Evolutionary conservation across 2,888 invertebrate genomes (phyloP), one percentile per base, ranked within the genome.

Genomic region (Mimas tiliae): DNA sequence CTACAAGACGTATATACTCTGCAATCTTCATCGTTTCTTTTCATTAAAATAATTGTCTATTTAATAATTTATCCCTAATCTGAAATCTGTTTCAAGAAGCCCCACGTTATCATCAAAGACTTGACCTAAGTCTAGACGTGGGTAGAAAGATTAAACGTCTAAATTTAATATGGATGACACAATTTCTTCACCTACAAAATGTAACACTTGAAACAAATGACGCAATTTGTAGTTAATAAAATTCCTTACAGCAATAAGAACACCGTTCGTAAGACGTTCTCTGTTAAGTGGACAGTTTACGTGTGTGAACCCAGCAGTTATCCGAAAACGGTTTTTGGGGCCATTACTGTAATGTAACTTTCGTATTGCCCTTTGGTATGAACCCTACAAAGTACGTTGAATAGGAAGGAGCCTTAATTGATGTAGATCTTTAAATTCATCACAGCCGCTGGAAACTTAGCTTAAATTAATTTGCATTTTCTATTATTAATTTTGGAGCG

Each of bases 271-370:
- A 68, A 69, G 73, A 69, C 71, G 67, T 70, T 69, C 73, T 76
- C 74, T 69, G 74, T 74, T 72, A 78, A 81, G 77, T 78, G 76
- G 77, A 75, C 71, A 72, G 74, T 77, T 74, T 74, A 73, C 73
- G 69, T 70, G 68, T 71, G 47, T 67, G 38, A 62, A 55, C 68
- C 65, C 69, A 64, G 68, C 65, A 70, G 70, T 75, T 80, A 80
- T 81, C 80, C 73, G 77, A 76, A 80, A 81, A 77, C 73, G 76
- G 72, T 80, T 78, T 27, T 75, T 73, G 75, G 67, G 75, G 68
- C 70, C 68, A 74, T 74, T 73, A 71, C 70, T 66, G 58, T 55
- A 38, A 67, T 52, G 48, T 67, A n/a, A 64, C 50, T 50, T 50
- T 47, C 34, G 42, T 55, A 50, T 63, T 55, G 53, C 45, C 42